Evolutionary conservation across 1,140 invertebrate species (phyloP), one percentile per base, ranked within the genome.

Genomic region (Babylonia areolata): DNA sequence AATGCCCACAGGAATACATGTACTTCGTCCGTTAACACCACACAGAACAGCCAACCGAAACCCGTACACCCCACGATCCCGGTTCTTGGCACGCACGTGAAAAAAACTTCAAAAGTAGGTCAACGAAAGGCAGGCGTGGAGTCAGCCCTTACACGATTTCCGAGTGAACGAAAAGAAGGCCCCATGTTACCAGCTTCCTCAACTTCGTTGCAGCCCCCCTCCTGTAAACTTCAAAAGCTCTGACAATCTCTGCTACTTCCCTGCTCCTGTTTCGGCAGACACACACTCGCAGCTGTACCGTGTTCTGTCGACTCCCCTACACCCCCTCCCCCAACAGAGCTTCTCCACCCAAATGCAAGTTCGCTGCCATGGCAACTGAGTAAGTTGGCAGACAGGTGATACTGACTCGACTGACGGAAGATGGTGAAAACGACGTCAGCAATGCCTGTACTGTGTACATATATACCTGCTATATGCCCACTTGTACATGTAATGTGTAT

Each of bases 321-420:
- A n/a, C n/a, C n/a, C 75, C 40, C 33, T 77, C 33, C 58, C 28
- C 58, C 20, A 12, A 64, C 58, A 64, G 15, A 11, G 58, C 58
- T 64, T 17, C 40, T 77, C 17, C 37, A 77, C 37, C 35, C 75
- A 35, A 2, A 2, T 28, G 75, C 75, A 28, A 77, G 15, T 37
- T 77, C 37, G 75, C 37, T 77, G 17, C 75, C 75, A 42, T 77
- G 75, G 75, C 35, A 77, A 77, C 75, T 40, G 35, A 77, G 75
- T 40, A 77, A 77, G 15, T 42, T 77, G 75, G 75, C 75, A 77
- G 75, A 77, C 73, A 73, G 71, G 71, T 1, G n/a, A 17, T 64
- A 64, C 58, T 64, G 58, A 64, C 15, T 23, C 5, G 58, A 64
- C 28, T 64, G 58, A 12, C 58, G 58, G 58, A 11, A 2, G 28